Evolutionary conservation across 2,113 vertebrate species (phyloP).

Genomic region (Lasiurus cinereus): DNA sequence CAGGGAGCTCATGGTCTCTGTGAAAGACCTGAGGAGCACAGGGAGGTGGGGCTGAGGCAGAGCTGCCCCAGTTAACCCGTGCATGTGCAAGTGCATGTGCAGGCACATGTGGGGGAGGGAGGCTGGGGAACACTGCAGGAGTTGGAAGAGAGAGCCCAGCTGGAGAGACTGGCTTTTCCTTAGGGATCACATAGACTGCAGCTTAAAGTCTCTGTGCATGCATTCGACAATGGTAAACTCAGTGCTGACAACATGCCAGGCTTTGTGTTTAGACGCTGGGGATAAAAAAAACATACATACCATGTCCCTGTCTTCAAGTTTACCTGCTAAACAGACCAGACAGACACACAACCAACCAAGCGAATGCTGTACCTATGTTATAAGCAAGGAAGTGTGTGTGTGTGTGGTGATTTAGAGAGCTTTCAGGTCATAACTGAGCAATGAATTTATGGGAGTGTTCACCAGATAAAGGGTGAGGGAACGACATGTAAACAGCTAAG

Average conservation of each 20-base stretch:
- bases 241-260: neutral
- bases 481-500: neutral
- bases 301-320: neutral
- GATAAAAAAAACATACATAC: conserved; percentile 1
- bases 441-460: neutral
- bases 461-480: neutral
- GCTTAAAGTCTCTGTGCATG: neutral
- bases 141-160: neutral
- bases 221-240: neutral
- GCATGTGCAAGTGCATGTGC: accelerated
- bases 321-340: neutral
- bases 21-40: conserved; percentile 90
- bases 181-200: neutral
- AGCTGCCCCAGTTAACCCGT: neutral
- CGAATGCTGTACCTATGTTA: neutral
- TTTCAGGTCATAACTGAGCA: neutral
- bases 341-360: neutral
- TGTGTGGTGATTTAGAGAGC: neutral
- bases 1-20: conserved; percentile 92
- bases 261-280: neutral
- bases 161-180: neutral
- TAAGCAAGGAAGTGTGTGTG: neutral
- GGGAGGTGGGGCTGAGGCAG: neutral
- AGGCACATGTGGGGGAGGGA: neutral
- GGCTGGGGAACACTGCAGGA: neutral